Base-by-base conservation (phyloP, 2,888 invertebrate genomes). In the Parelbella ahira region DNA sequence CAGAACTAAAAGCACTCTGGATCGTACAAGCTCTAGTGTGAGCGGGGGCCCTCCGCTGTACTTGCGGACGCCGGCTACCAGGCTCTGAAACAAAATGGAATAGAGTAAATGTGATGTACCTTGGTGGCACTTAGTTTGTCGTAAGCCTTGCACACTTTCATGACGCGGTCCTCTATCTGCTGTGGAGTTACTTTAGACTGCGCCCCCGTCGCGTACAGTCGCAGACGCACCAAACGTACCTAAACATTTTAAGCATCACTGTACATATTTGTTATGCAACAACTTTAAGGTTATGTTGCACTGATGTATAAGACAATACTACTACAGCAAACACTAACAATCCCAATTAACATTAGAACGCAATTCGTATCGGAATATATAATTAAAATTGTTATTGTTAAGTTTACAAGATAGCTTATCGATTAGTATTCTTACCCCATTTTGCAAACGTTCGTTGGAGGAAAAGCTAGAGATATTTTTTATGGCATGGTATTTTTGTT, bases 1-100 rank as follows among this genome's bases (percentile, higher is more conserved):
- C 68, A 99, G 93, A 54, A 98, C 97, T 84, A 99, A 93, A 65
- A 98, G 88, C 56, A 99, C 97, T 76, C 99, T 91, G 76, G 96
- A 94, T 73, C 90, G 86, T 80, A 98, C 94, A 66, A 94, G 90
- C 68, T 94, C 93, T 77, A 97, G 88, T 52, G 94, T 90, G 66
- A 96, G 89, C 53, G 96, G 96, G 54, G 92, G 89, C 68, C 92
- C 93, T 55, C 81, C 84, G 80, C 94, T 92, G 91, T 93, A 95
- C 81, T 89, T 89, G 82, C 94, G 92, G 68, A 86, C 87, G 76
- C 88, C 89, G 88, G 89, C 88, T 87, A 88, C 88, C 88, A 81
- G 88, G 79, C 81, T 90, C 92, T 92, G 91, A 76, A 92, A 88
- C 81, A 84, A 79, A 76, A 71, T 61, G 56, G 52, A 67, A 62